phyloP scores from a whole-genome alignment of 2,113 vertebrate species.

The Toxotes chatareus region DNA sequence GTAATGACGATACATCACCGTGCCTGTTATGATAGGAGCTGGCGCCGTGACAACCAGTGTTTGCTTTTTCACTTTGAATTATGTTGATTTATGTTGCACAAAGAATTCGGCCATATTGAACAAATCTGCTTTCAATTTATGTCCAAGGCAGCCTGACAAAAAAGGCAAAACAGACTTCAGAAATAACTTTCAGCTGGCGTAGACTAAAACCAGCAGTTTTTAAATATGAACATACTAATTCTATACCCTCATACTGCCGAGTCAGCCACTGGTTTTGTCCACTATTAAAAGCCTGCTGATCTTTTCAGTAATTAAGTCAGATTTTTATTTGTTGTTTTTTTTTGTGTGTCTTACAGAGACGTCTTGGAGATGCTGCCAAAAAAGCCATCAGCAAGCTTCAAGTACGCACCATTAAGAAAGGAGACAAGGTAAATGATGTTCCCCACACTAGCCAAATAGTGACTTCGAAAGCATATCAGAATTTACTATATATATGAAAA shows the following conservation, averaged over 20 bases:
- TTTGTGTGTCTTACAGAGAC: slow-evolving; percentile 87
- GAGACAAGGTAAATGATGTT: slow-evolving; percentile 90
- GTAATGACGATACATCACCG: neutral
- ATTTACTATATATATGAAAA: neutral
- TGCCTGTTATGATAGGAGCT: slow-evolving; percentile 23
- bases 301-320: neutral
- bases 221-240: too few relatives aligned
- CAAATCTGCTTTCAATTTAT: slow-evolving; percentile 24
- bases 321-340: slow-evolving; percentile 13
- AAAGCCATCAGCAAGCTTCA: slow-evolving; percentile 98
- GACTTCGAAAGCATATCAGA: neutral
- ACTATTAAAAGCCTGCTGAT: neutral
- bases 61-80: slow-evolving; percentile 53
- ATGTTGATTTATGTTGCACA: slow-evolving; percentile 28
- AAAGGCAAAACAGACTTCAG: neutral
- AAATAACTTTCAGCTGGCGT: neutral
- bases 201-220: neutral
- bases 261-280: neutral
- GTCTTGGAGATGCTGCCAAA: slow-evolving; percentile 97
- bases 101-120: slow-evolving; percentile 5
- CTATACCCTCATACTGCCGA: neutral
- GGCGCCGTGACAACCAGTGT: slow-evolving; percentile 26
- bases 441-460: neutral
- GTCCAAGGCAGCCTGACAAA: neutral
- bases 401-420: slow-evolving; percentile 95